These are phyloP conservation scores for Diabrotica virgifera DNA, from an alignment of 1,140 invertebrate species.

Conservation along the genomic window DNA sequence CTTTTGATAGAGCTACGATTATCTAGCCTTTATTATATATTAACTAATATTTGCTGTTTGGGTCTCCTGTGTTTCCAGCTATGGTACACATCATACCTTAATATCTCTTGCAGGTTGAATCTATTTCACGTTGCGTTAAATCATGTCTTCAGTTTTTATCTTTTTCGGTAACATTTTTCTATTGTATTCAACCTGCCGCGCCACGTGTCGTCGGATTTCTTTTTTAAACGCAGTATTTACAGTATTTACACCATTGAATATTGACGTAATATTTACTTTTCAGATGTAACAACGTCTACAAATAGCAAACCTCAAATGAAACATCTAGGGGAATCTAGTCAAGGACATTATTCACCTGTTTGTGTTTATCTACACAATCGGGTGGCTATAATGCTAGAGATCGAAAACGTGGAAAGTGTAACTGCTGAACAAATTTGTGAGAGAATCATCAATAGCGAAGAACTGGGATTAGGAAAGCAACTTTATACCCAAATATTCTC, in stretches of 20 bases:
- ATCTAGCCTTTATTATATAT: too few species aligned
- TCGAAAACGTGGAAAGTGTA: conserved; percentile 62
- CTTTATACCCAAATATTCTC: conserved; percentile 61
- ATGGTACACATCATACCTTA: too few species aligned
- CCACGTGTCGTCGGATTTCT: too few species aligned
- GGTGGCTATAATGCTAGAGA: conserved; percentile 66
- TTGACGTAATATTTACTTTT: not conserved
- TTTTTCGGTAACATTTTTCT: too few species aligned
- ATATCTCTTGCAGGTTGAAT: too few species aligned
- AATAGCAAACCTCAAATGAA: conserved; percentile 12
- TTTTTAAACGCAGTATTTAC: not conserved
- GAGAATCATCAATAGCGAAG: conserved; percentile 59
- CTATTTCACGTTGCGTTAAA: too few species aligned
- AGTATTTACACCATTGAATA: not conserved
- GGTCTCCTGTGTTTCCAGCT: too few species aligned
- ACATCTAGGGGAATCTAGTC: conserved; percentile 19
- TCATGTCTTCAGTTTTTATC: too few species aligned
- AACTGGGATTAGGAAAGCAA: conserved; percentile 60
- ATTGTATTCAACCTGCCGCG: too few species aligned
- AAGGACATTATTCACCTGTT: conserved; percentile 50
- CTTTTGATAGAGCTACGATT: too few species aligned
- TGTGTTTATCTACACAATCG: conserved; percentile 67
- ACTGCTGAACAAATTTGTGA: conserved; percentile 57
- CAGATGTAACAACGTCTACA: conserved; percentile 4
- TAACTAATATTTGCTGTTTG: too few species aligned